A percentile compares a stretch with the other conserved stretches of the same genome.
Conservation (phyloP, 2,113 vertebrate genomes). For the Oryzias curvinotus region DNA sequence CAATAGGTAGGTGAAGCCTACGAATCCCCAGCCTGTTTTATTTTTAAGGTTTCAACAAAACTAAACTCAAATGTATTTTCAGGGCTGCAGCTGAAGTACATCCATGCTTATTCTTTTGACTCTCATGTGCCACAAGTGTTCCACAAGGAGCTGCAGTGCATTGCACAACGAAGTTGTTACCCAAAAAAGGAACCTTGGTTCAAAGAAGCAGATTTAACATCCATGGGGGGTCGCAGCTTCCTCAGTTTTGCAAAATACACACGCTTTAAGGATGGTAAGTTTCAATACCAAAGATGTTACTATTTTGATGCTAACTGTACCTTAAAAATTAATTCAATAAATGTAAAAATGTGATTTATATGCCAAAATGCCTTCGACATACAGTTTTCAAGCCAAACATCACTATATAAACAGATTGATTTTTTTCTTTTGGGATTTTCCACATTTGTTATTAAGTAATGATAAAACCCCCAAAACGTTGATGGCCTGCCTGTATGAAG, state of each 20-base stretch:
- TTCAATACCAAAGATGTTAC: neutral
- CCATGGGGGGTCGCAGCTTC: slow-evolving; percentile 6
- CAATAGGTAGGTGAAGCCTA: slow-evolving; percentile 44
- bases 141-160: slow-evolving; percentile 28
- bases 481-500: no score
- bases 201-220: neutral
- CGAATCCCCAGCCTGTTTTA: no score
- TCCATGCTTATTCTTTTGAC: slow-evolving; percentile 55
- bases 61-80: neutral
- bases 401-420: no score
- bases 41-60: no score
- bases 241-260: slow-evolving; percentile 56
- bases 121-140: slow-evolving; percentile 18
- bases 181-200: slow-evolving; percentile 37
- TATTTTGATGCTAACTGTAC: no score
- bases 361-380: no score
- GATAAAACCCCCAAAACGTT: no score
- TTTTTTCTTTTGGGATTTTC: no score
- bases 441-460: no score
- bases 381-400: no score
- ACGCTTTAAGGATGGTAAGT: slow-evolving; percentile 54
- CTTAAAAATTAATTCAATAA: no score
- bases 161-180: slow-evolving; percentile 31
- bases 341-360: no score
- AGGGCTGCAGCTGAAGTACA: slow-evolving; percentile 62